phyloP scores from a whole-genome alignment of 2,888 invertebrate genomes.

The Liopterus haemorrhoidalis region DNA sequence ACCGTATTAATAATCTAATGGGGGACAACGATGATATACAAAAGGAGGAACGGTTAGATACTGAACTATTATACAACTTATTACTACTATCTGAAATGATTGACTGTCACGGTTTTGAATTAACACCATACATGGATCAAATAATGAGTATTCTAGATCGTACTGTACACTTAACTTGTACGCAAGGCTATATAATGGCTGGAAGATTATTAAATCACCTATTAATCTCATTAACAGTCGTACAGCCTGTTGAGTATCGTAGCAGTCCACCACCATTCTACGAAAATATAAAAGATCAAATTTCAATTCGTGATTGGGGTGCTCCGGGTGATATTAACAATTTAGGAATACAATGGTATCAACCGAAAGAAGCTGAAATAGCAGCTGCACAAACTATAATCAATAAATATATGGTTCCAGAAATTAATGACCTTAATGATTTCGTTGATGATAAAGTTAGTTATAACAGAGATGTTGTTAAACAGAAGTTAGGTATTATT shows the following conservation, averaged over 20 bases:
- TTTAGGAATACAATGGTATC: constrained; percentile 68
- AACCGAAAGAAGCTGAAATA: constrained; percentile 66
- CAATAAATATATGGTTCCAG: constrained; percentile 59
- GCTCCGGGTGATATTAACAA: constrained; percentile 59
- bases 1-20: constrained; percentile 56
- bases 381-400: constrained; percentile 59
- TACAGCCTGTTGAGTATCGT: constrained; percentile 58
- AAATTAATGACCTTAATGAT: constrained; percentile 54
- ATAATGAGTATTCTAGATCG: constrained; percentile 63
- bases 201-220: constrained; percentile 57
- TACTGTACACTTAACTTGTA: constrained; percentile 62
- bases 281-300: constrained; percentile 59
- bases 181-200: constrained; percentile 59
- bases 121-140: constrained; percentile 60
- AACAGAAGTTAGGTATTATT: constrained; percentile 62
- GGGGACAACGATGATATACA: constrained; percentile 60
- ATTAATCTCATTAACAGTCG: constrained; percentile 54
- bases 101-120: constrained; percentile 43
- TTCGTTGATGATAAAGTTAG: constrained; percentile 50
- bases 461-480: constrained; percentile 60
- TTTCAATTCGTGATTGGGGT: constrained; percentile 78
- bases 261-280: constrained; percentile 58
- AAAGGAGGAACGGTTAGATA: constrained; percentile 71
- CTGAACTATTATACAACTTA: constrained; percentile 71
- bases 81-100: constrained; percentile 60